Conservation (phyloP, 2,113 vertebrate species). For the Syrmaticus mikado region DNA sequence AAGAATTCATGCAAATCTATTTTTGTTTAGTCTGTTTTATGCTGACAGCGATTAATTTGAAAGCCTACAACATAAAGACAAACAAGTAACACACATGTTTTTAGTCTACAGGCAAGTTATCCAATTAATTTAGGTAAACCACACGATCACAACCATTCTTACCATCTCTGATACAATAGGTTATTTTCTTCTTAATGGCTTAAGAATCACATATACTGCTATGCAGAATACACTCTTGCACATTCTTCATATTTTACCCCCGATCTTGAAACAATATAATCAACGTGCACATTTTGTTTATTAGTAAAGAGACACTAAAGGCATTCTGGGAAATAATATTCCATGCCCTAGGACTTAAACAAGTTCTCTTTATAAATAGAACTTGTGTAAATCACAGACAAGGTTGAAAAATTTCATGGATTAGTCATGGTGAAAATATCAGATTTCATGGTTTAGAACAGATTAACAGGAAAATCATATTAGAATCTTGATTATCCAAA, state of each 20-base stretch:
- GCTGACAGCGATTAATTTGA: slow-evolving; percentile 74
- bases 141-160: slow-evolving; percentile 72
- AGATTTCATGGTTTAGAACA: slow-evolving; percentile 76
- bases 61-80: slow-evolving; percentile 57
- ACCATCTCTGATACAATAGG: slow-evolving; percentile 55
- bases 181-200: slow-evolving; percentile 59
- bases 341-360: slow-evolving; percentile 57
- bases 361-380: slow-evolving; percentile 68
- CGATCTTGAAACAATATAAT: slow-evolving; percentile 61
- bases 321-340: slow-evolving; percentile 66
- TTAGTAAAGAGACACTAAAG: slow-evolving; percentile 60
- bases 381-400: slow-evolving; percentile 73
- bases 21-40: slow-evolving; percentile 69
- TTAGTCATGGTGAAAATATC: slow-evolving; percentile 78
- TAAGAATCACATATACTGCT: slow-evolving; percentile 37
- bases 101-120: slow-evolving; percentile 71
- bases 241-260: slow-evolving; percentile 48
- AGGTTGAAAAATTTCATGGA: slow-evolving; percentile 81
- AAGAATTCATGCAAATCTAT: slow-evolving; percentile 65
- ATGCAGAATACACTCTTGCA: slow-evolving; percentile 31
- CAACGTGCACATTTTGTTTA: slow-evolving; percentile 51
- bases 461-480: slow-evolving; percentile 77
- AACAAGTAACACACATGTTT: slow-evolving; percentile 64
- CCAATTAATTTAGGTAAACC: slow-evolving; percentile 76
- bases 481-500: slow-evolving; percentile 51